Percentiles rank a stretch among this genome's conserved stretches.
phyloP scores from a whole-genome alignment of 30 jellyfish, hydroid and myxozoan species.

The Aurelia sp. region DNA sequence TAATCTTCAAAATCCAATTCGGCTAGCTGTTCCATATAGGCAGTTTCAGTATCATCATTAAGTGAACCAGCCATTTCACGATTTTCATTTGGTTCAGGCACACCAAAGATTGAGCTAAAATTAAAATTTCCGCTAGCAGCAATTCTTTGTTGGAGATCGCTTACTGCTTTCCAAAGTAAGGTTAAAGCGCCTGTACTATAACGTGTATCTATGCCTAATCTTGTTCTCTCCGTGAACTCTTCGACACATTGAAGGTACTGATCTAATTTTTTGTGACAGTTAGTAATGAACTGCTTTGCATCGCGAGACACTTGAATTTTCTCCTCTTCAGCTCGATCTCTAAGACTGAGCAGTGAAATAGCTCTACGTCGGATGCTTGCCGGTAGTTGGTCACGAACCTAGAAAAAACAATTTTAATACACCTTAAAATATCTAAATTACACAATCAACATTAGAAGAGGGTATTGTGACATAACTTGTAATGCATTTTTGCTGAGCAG shows the following conservation, averaged over 20 bases:
- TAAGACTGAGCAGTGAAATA: conserved; percentile 12
- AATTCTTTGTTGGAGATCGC: conserved; percentile 18
- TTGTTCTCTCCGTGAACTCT: conserved; percentile 18
- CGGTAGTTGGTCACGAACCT: no score
- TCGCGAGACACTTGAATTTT: conserved; percentile 9
- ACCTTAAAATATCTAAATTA: no score
- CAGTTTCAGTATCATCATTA: neutral
- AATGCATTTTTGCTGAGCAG: no score
- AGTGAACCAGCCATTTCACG: no score
- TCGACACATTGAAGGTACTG: conserved; percentile 22
- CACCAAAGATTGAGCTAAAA: neutral
- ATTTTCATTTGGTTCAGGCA: no score
- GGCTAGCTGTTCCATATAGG: neutral
- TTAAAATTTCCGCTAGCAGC: conserved; percentile 3
- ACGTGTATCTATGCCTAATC: conserved; percentile 10
- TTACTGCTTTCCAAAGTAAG: conserved; percentile 30
- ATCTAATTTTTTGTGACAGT: conserved; percentile 25
- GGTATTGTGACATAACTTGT: no score
- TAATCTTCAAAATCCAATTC: neutral
- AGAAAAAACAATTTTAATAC: no score
- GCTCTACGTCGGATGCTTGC: neutral
- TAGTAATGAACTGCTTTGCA: conserved; percentile 25
- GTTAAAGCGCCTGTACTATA: conserved; percentile 18
- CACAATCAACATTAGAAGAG: no score
- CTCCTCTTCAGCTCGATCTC: conserved; percentile 28